Evolutionary conservation across 2,888 invertebrate genomes (phyloP), one percentile per base, ranked within the genome.

Genomic region (Campoletis raptor): DNA sequence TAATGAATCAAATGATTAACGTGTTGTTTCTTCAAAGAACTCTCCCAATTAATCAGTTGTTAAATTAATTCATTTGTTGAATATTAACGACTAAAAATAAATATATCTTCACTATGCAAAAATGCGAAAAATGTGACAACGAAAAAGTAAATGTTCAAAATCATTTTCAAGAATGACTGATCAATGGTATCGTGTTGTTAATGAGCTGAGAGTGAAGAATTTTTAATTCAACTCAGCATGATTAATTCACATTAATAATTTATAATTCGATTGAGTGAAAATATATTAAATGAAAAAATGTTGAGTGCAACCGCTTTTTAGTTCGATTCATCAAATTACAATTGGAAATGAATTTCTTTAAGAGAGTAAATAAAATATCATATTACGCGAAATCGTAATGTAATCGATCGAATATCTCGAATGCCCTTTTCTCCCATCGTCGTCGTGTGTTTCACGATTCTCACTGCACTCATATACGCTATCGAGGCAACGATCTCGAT

Each of bases 331-430:
- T 61, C 61, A 37, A 30, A 64, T 81, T 81, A 52, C 37, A 45
- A 57, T 69, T 69, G 54, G 12, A 57, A 69, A 79, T 67, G 52
- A 42, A 69, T 57, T 79, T 57, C 69, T 48, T 70, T 10, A 10
- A 36, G 4, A n/a, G 6, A n/a, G 42, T 67, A 42, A n/a, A 52
- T 24, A 37, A 42, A 24, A 48, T 69, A 57, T 76, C 69, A 24
- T 40, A 69, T 76, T 69, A 67, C 78, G 76, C 52, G 54, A 73
- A 73, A 78, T 79, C 66, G 54, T 40, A 70, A 66, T 45, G 72
- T 57, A 81, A 81, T 76, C 57, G 69, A 82, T 82, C 82, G 69
- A 69, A 74, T 81, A 74, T 67, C 74, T 67, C 66, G 76, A 76
- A 61, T 82, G 82, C 66, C 81, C 81, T 81, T 81, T 81, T 66